Percentiles rank a stretch among this genome's conserved stretches.
These are phyloP conservation scores for Paracentrotus lividus DNA, from an alignment of 53 echinoderm and acorn worm species.

Conservation along the genomic window DNA sequence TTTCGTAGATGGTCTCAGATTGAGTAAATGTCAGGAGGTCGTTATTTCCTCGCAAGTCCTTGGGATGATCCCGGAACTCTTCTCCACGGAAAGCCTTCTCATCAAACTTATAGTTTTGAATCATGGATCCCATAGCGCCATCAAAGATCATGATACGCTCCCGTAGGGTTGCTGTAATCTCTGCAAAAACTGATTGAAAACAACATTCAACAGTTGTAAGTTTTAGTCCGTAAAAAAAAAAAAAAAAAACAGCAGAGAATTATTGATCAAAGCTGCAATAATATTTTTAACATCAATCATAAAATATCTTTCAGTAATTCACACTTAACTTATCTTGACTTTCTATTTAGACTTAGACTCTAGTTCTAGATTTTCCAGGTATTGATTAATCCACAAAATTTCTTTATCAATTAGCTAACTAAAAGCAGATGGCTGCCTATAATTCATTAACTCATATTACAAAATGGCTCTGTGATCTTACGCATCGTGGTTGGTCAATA, in stretches of 20 bases:
- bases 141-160: constrained; percentile 97
- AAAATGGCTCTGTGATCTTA: no score
- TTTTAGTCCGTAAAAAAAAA: background rate
- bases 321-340: no score
- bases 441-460: no score
- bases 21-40: constrained; percentile 89
- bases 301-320: no score
- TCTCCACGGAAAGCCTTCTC: constrained; percentile 91
- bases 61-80: constrained; percentile 86
- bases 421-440: no score
- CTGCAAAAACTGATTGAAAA: constrained; percentile 51
- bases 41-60: constrained; percentile 92
- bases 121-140: constrained; percentile 97
- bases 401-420: no score
- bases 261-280: no score
- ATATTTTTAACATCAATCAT: no score
- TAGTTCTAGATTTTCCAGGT: no score
- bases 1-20: constrained; percentile 89
- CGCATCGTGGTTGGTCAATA: no score
- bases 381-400: no score
- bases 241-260: background rate
- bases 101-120: constrained; percentile 84
- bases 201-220: background rate
- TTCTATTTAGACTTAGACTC: no score
- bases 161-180: constrained; percentile 76